Evolutionary conservation across 2,888 invertebrate genomes (phyloP), one percentile per base, ranked within the genome.

Genomic region (Ethmia dodecea): DNA sequence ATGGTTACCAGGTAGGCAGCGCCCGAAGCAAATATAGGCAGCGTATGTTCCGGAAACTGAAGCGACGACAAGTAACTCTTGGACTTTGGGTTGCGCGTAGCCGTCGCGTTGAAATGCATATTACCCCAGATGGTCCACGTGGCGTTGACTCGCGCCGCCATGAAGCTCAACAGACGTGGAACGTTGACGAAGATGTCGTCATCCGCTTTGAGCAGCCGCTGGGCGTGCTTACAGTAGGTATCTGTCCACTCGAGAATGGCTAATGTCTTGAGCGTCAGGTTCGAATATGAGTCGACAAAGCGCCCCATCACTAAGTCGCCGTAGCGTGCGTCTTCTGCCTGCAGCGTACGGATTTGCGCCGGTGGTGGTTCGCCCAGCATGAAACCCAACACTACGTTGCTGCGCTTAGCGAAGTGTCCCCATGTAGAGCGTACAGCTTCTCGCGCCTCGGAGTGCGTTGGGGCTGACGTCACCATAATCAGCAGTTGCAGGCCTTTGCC

Each of bases 1-100:
- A 89, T 89, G 33, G 94, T 92, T 68, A 97, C 70, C 33, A 96
- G 81, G 80, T 98, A 98, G 8, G 96, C 95, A 12, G 97, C 96
- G 1, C 98, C 97, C 2, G 97, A 96, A n/a, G 94, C 93, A 72
- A 97, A 97, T 64, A 94, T 93, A 2, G 97, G 97, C 79, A 94
- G 96, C 42, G 92, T 87, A 29, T 47, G 50, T 9, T 90, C 90
- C 54, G 91, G 89, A 74, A 92, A 97, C 71, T 94, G 94, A 52
- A 88, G 88, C 34, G 88, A 86, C 8, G 95, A 92, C 40, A 97
- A 93, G 78, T 91, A 96, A 84, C 97, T 97, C 75, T 97, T 97
- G 36, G 94, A 94, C 10, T 2, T 10, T 5, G 25, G 1, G n/a
- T 8, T 25, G 25, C 25, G n/a, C n/a, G n/a, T n/a, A n/a, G n/a